Evolutionary conservation across 2,888 invertebrate species (phyloP), one percentile per base, ranked within the genome.

Genomic region (Oxytorus armatus): DNA sequence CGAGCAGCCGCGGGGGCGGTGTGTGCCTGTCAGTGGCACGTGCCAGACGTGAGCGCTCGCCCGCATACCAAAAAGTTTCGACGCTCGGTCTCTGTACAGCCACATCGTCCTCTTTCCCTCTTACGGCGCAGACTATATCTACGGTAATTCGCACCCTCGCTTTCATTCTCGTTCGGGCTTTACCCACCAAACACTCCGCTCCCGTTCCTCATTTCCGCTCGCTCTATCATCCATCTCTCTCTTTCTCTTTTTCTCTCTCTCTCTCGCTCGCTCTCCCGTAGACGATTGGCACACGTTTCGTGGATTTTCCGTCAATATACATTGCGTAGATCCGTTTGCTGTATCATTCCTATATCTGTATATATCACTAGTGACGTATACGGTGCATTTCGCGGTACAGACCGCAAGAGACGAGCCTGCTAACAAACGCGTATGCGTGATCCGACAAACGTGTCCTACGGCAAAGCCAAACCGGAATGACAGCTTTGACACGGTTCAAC

Each of bases 11-110:
- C 36, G 11, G 36, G 75, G 47, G 59, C 14, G 51, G 65, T 44
- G 55, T 65, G 70, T 49, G 82, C 83, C 88, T 88, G 89, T 88
- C 88, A 89, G 63, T 69, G 89, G 82, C 89, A 88, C 89, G 89
- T 89, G 89, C 85, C 85, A 84, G 82, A 82, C 84, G 77, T 82
- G 83, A 70, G 74, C 29, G 25, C n/a, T 70, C 36, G 59, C 61
- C 61, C 44, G 44, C 42, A 14, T 16, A 61, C 59, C 65, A 49
- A 70, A 66, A 63, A 59, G 65, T 75, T 75, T 70, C 66, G 11
- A 57, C 72, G 68, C 25, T 63, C 69, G n/a, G n/a, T n/a, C n/a
- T n/a, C 70, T 66, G 78, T 65, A 39, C 59, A 53, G 59, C 53
- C 49, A 14, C 51, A 23, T 16, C 57, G 65, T 79, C 75, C 57